Evolutionary conservation across 1,140 invertebrate genomes (phyloP), one percentile per base, ranked within the genome.

Genomic region (Drosophila ficusphila): DNA sequence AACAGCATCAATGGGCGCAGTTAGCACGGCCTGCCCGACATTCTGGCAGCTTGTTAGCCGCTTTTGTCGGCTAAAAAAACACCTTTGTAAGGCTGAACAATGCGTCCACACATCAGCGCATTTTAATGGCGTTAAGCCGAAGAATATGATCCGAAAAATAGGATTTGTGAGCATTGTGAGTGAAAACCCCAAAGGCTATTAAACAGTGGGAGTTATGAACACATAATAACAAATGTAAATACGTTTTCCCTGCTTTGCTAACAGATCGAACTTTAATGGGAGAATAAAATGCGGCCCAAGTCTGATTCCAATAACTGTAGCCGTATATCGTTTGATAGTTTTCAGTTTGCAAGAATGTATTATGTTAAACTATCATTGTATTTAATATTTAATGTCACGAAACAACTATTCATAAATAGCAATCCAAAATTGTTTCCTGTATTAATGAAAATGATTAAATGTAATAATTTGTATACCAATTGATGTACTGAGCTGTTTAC

Each of bases 31-130:
- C 56, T 54, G 56, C 48, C 36, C 42, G 48, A 38, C 39, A 52
- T 52, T 72, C 69, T 73, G 70, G 38, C 69, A 71, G 48, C 69
- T 73, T 72, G 70, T 73, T 73, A 73, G 57, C 14, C 57, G 6
- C 49, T 29, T 64, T 73, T 73, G 69, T 73, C 44, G 62, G 11
- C 12, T 8, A n/a, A 3, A 33, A 38, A 48, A 23, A 4, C 19
- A 11, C 29, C 8, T 65, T 65, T 64, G 41, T 65, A n/a, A 3
- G 8, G 4, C 3, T 0, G 34, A 14, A 44, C 58, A 62, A 62
- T 42, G 38, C n/a, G 41, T 8, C 21, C 4, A 9, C 1, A 14
- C 21, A 44, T 25, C 21, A 9, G 6, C n/a, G 8, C 27, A 12
- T 19, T 67, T 65, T 41, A 41, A 67, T 51, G 34, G 44, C 58